These are phyloP conservation scores for Leptatherina wallacei DNA, from an alignment of 2,797 vertebrate species.

Conservation along the genomic window DNA sequence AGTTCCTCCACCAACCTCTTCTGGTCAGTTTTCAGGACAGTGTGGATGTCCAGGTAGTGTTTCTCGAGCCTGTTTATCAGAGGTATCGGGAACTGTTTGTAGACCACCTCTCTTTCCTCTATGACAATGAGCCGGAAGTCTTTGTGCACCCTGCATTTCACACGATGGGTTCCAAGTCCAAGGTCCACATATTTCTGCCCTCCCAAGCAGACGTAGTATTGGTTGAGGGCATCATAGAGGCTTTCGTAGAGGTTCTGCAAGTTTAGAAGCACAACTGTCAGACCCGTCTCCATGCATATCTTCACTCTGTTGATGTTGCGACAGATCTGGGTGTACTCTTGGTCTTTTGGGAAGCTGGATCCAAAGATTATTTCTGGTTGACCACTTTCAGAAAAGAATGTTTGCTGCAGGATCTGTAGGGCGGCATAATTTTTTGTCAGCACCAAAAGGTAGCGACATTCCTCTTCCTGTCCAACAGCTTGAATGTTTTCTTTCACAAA, in stretches of 20 bases:
- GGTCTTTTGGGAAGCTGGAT: conserved; percentile 95
- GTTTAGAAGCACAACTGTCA: conserved; percentile 92
- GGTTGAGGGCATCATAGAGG: conserved; percentile 96
- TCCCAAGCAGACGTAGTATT: conserved; percentile 94
- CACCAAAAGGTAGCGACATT: conserved; percentile 92
- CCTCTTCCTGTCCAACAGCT: conserved; percentile 82
- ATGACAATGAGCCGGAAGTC: conserved; percentile 93
- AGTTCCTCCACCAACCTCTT: conserved; percentile 81
- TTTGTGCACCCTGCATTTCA: conserved; percentile 95
- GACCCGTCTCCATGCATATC: conserved; percentile 96
- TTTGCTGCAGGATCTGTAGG: conserved; percentile 92
- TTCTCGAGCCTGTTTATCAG: conserved; percentile 98
- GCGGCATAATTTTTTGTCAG: conserved; percentile 94
- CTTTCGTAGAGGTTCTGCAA: conserved; percentile 98
- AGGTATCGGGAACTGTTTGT: conserved; percentile 93
- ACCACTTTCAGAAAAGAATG: conserved; percentile 79
- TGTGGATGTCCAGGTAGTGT: conserved; percentile 93
- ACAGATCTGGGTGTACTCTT: conserved; percentile 96
- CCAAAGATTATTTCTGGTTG: conserved; percentile 97
- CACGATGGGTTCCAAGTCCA: conserved; percentile 95
- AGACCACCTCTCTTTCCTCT: conserved; percentile 94
- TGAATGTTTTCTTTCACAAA: conserved; percentile 90
- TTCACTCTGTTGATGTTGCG: conserved; percentile 96
- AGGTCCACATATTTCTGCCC: conserved; percentile 97
- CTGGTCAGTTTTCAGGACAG: conserved; percentile 86